Evolutionary conservation across 2,113 vertebrate species (phyloP).

Genomic region (Protobothrops mucrosquamatus): DNA sequence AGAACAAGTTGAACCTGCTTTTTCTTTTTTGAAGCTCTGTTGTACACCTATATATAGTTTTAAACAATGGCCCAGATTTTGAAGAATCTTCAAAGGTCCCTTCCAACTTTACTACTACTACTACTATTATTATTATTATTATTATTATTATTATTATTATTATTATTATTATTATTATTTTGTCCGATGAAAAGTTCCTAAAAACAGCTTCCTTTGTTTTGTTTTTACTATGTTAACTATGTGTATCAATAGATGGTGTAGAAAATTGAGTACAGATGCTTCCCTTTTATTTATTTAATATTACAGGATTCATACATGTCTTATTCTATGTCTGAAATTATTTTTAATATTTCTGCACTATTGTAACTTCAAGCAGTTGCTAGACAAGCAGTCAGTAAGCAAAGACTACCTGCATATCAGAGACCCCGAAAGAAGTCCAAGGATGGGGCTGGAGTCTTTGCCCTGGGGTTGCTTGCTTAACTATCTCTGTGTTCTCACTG

Average conservation of each 20-base stretch:
- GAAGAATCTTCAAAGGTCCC: neutral
- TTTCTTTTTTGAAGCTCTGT: neutral
- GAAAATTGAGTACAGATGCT: neutral
- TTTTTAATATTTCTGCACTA: neutral
- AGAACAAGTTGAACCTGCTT: slow-evolving; percentile 34
- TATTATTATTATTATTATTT: neutral
- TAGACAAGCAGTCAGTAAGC: neutral
- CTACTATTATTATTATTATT: too few relatives aligned
- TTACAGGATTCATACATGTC: neutral
- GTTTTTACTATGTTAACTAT: neutral
- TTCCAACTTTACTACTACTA: too few relatives aligned
- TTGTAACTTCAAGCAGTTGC: neutral
- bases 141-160: too few relatives aligned
- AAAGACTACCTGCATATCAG: neutral
- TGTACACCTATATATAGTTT: neutral
- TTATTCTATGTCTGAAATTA: neutral
- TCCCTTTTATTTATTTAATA: neutral
- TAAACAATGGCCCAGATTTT: neutral
- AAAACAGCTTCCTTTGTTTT: neutral
- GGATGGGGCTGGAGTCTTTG: neutral
- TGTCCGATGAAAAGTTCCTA: neutral
- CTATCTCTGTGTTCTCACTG: neutral
- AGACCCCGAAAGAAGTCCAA: neutral
- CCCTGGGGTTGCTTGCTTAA: neutral
- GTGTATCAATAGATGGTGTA: neutral